Evolutionary conservation across 2,888 invertebrate genomes (phyloP), one percentile per base, ranked within the genome.

Genomic region (Deilephila porcellus): DNA sequence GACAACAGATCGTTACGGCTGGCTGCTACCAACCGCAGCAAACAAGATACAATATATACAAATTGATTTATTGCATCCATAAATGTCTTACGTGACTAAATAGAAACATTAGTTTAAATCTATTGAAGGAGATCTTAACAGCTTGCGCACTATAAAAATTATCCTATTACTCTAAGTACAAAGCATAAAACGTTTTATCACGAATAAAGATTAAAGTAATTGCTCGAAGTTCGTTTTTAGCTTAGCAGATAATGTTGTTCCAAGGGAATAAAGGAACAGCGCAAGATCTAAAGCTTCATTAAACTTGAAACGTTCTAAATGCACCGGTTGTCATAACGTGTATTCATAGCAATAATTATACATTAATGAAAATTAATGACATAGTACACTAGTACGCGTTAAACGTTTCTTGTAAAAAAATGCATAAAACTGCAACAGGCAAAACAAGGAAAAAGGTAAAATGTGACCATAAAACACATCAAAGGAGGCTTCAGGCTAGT

Each of bases 401-500:
- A 52, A 67, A 67, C 52, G 52, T 74, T 77, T 77, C 75, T 75
- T 71, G 74, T 75, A 74, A 74, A 76, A n/a, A 75, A 73, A 73
- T 67, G 71, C 75, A 74, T 71, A 77, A 56, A 78, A 79, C 75
- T 72, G 75, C 74, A 63, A 63, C 37, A 75, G 64, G 70, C 70
- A 63, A 63, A 75, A 76, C 76, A 76, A 79, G 77, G 76, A 79
- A 79, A 81, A 75, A 79, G 77, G 80, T 78, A 77, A 75, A 80
- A 80, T 82, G 79, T 82, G 81, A 80, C 77, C 81, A 86, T 90
- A 88, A 88, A 91, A 90, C 86, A 91, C 90, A 91, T 92, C 90
- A 93, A 92, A 93, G 85, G 82, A 81, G 84, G 83, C 25, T 25
- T 25, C 25, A 25, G 25, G 25, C 85, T 82, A 78, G 86, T 89